Conservation (phyloP, 1,140 invertebrate species). For the Daktulosphaira vitifoliae region DNA sequence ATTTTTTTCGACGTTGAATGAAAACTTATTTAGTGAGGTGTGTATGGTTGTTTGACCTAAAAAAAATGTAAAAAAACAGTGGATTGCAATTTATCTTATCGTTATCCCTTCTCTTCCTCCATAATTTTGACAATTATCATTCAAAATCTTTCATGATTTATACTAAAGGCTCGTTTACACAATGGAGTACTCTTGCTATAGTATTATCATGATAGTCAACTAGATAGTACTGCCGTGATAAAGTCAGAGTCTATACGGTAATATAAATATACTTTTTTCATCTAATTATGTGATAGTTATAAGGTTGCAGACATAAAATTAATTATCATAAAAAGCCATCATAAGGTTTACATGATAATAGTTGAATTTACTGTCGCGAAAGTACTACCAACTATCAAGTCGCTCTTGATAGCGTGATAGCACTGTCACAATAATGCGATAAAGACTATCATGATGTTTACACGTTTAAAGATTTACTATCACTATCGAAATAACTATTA, state of each 20-base stretch:
- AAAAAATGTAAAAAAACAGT: constrained; percentile 8
- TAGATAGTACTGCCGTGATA: not conserved
- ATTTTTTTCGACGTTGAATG: constrained; percentile 26
- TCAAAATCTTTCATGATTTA: no score
- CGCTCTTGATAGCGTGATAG: not conserved
- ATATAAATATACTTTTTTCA: not conserved
- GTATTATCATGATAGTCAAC: not conserved
- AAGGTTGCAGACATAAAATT: not conserved
- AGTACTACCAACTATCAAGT: not conserved
- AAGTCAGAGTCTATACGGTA: not conserved
- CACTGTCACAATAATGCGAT: not conserved
- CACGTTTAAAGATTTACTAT: no score
- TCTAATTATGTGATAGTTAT: not conserved
- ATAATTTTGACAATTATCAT: no score
- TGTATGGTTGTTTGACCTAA: constrained; percentile 12
- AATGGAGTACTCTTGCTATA: not conserved
- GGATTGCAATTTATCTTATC: no score
- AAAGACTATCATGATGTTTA: not conserved
- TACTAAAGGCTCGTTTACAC: not conserved
- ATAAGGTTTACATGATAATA: not conserved
- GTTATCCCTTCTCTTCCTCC: no score
- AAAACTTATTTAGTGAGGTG: constrained; percentile 17
- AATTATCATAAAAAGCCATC: no score
- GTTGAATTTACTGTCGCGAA: not conserved
- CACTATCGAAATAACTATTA: no score